Percentiles rank a stretch among this genome's conserved stretches.
Evolutionary conservation across 2,113 vertebrate species (phyloP).

Genomic region (Bambusicola thoracicus): DNA sequence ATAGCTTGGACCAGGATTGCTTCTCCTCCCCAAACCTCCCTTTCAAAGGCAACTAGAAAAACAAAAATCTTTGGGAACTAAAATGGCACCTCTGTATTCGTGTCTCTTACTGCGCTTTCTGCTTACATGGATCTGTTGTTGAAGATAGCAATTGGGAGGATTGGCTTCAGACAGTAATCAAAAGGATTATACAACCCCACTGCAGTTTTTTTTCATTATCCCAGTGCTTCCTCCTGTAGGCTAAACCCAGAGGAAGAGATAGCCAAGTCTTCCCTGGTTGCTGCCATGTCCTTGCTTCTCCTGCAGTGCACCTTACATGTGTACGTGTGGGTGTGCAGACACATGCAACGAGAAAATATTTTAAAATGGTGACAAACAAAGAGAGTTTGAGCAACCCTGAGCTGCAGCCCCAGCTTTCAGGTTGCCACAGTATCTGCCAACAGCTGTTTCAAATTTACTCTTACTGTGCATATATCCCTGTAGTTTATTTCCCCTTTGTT

Average conservation of each 20-base stretch:
- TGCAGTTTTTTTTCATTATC: not conserved
- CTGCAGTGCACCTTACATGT: not conserved
- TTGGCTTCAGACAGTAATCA: not conserved
- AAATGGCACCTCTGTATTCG: not conserved
- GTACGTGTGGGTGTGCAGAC: not conserved
- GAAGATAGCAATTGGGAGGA: not conserved
- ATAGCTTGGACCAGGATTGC: not conserved
- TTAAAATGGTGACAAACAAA: slow-evolving; percentile 35
- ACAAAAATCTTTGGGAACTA: not conserved
- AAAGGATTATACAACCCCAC: not conserved
- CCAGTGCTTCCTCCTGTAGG: not conserved
- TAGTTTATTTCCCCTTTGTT: slow-evolving; percentile 72
- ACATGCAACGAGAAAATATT: not conserved
- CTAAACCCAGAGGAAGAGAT: not conserved
- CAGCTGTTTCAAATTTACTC: slow-evolving; percentile 72
- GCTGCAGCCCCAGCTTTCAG: slow-evolving; percentile 31
- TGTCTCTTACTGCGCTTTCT: not conserved
- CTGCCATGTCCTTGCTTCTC: not conserved
- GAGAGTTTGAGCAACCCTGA: slow-evolving; percentile 4
- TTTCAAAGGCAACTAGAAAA: not conserved
- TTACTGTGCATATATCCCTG: slow-evolving; percentile 64
- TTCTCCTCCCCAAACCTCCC: not conserved
- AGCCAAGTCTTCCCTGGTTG: not conserved
- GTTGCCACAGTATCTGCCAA: slow-evolving; percentile 41
- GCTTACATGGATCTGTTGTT: not conserved